Conservation (phyloP, 2,797 vertebrate species). For the Sebastiscus tertius region DNA sequence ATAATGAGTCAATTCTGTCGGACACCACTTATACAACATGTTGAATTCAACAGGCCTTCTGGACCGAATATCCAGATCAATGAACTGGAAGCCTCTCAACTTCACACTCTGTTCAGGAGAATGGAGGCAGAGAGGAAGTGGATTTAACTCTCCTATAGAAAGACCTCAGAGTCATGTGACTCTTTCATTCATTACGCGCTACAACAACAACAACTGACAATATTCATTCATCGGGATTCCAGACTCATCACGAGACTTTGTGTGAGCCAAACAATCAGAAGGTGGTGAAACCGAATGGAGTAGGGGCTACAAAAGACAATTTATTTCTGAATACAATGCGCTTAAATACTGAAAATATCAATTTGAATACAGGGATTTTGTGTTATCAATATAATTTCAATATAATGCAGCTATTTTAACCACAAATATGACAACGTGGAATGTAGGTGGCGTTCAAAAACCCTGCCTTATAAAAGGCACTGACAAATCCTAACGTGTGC, state of each 20-base stretch:
- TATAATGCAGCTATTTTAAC: neutral
- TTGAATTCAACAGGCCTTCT: neutral
- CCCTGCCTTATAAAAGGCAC: no score
- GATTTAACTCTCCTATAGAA: neutral
- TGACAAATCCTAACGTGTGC: fast-evolving
- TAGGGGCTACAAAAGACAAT: neutral
- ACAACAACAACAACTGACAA: neutral
- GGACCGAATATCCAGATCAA: neutral
- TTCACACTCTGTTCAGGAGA: constrained; percentile 1
- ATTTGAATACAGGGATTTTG: neutral
- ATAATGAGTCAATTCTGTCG: neutral
- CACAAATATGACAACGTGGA: neutral
- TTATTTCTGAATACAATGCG: neutral
- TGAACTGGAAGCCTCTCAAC: constrained; percentile 44
- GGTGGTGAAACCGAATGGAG: neutral
- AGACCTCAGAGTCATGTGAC: constrained; percentile 30
- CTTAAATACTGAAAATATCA: neutral
- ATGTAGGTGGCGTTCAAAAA: neutral
- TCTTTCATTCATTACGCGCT: neutral
- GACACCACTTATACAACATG: neutral
- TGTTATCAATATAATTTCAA: neutral
- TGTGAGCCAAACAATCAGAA: constrained; percentile 25
- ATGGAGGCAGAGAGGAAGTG: constrained; percentile 42
- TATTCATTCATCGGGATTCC: constrained; percentile 49
- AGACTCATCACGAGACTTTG: constrained; percentile 43